Base-by-base conservation (phyloP, 2,888 invertebrate species). In the Amitus sp. region DNA sequence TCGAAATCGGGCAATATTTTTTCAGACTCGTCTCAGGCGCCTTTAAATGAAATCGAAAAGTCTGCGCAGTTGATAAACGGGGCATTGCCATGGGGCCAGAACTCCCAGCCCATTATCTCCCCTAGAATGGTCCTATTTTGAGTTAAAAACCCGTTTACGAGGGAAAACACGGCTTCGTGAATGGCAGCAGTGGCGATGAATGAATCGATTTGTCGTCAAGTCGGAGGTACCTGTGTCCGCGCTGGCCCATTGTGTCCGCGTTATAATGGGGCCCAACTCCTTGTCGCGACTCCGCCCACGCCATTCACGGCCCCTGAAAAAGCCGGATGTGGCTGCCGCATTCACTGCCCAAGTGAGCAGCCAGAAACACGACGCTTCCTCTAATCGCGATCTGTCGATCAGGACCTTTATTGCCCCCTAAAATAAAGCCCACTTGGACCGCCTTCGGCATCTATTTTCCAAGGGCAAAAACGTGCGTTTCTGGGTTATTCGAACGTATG, bases 241-340 rank as follows among this genome's bases (percentile, higher is more conserved):
- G 34, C n/a, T 60, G 46, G 55, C 63, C 54, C 57, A 64, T 67
- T 67, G 62, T 63, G 58, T 33, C 47, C 53, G 49, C 57, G 47
- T 65, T 57, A 69, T 68, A 68, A 71, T 64, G 58, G 65, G 52
- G 66, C 46, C 51, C 56, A 59, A 47, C 63, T 62, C 66, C 57
- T 67, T 52, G 69, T 62, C 58, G 55, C 60, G 66, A 47, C 75
- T 68, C 79, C 79, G 74, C 79, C 79, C 70, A 74, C 79, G 73
- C 74, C 71, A 75, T 76, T 77, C 67, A 61, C 52, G 50, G 51
- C 43, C 37, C 23, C 52, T 79, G 73, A 81, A 82, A 77, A 75
- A 78, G 73, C 82, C 82, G 82, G 82, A 82, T 80, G 80, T 82
- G 79, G 81, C 78, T 76, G 80, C 77, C 74, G 76, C 72, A 76